A percentile compares a stretch with the other conserved stretches of the same genome.
Conservation (phyloP, 2,888 invertebrate genomes). For the Crematogaster levior region DNA sequence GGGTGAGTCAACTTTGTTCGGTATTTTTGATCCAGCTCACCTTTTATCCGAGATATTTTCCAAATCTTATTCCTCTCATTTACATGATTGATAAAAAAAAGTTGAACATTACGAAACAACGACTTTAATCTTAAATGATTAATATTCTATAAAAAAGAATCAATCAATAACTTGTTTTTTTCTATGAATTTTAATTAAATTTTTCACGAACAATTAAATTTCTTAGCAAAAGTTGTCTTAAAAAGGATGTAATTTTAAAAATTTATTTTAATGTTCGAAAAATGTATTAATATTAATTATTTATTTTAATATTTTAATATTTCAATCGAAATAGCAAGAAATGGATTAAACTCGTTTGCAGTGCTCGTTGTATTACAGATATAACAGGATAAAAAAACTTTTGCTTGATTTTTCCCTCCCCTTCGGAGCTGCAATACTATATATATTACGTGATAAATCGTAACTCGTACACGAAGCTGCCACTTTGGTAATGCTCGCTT, state of each 20-base stretch:
- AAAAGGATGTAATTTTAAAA: neutral
- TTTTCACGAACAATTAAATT: neutral
- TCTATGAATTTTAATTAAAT: neutral
- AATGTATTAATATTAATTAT: no score
- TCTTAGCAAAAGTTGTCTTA: neutral
- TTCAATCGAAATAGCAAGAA: neutral
- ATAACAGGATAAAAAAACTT: slow-evolving; percentile 53
- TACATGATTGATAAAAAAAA: neutral
- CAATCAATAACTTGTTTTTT: neutral
- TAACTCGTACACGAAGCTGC: slow-evolving; percentile 38
- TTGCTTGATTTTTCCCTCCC: slow-evolving; percentile 53
- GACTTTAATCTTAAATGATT: neutral
- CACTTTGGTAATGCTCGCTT: slow-evolving; percentile 62
- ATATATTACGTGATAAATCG: slow-evolving; percentile 64
- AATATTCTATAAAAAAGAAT: neutral
- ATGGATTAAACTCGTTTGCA: slow-evolving; percentile 5
- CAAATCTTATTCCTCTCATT: no score
- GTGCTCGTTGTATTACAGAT: neutral
- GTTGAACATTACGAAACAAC: neutral
- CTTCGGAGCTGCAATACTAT: slow-evolving; percentile 30
- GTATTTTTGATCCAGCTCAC: neutral
- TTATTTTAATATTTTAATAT: no score
- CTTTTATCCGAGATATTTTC: neutral
- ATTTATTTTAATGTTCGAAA: neutral
- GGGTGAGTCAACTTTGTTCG: slow-evolving; percentile 86